Base-by-base conservation (phyloP, 2,113 vertebrate genomes). In the Microtus ochrogaster region DNA sequence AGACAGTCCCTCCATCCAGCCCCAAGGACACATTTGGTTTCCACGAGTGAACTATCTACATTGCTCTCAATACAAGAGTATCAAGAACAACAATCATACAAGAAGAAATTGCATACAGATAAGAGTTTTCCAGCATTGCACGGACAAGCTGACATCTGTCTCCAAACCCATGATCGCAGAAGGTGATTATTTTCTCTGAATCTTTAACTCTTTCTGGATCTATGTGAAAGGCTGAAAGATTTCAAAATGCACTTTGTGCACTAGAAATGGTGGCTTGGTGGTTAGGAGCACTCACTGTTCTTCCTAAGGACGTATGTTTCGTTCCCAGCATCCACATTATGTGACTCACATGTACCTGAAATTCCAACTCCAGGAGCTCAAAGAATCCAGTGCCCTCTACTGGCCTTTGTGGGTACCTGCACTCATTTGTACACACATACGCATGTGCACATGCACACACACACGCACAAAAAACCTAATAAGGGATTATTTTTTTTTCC, bases 131-230 rank as follows among this genome's bases (percentile, higher is more conserved):
- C 86, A 55, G 58, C 24, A 1, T 26, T 70, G 49, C 44, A 73
- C 55, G 26, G 49, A 49, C 49, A 87, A 17, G 47, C 78, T 44
- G n/a, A 16, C 44, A 82, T 90, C 36, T 90, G 76, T 21, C 77
- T 63, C 33, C 72, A 87, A 81, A 92, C 72, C 93, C 92, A n/a
- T 36, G 84, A 52, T 77, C 90, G 36, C 16, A 86, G 76, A 90
- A 93, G 72, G 33, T 66, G 49, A 85, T 83, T 89, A 63, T 89
- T 94, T 91, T 92, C 83, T 83, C 19, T 55, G 44, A 36, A 68
- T 96, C 49, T 88, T 96, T 97, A 94, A 96, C 89, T 77, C 90
- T 95, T 91, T 92, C 92, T 33, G 11, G 26, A 39, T 77, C 49
- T 36, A 41, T 70, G 21, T 47, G 17, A 0, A 44, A 81, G 63